phyloP scores from a whole-genome alignment of 2,797 vertebrate genomes.

The Lindbergichthys nudifrons region DNA sequence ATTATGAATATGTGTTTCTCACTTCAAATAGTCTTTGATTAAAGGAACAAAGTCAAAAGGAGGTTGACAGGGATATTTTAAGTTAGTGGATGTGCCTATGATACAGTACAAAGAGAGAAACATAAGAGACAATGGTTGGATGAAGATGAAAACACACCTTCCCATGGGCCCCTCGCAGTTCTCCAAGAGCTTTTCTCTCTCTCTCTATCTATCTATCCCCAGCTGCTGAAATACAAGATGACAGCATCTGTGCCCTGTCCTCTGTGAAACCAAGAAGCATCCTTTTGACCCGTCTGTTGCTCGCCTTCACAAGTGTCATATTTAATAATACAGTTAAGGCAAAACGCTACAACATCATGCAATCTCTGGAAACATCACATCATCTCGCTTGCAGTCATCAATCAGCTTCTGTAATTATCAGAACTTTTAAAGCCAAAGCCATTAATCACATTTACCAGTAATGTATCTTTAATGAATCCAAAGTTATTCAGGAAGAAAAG shows the following conservation, averaged over 20 bases:
- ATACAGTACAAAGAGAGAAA: slow-evolving; percentile 40
- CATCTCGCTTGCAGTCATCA: slow-evolving; percentile 45
- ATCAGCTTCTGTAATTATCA: slow-evolving; percentile 63
- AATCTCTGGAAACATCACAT: slow-evolving; percentile 41
- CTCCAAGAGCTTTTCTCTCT: slow-evolving; percentile 41
- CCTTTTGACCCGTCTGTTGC: slow-evolving; percentile 53
- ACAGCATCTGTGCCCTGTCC: slow-evolving; percentile 38
- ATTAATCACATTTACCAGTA: slow-evolving; percentile 52
- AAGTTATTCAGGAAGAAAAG: slow-evolving; percentile 43
- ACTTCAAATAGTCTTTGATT: not conserved
- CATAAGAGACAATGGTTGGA: slow-evolving; percentile 40
- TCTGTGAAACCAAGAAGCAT: slow-evolving; percentile 48
- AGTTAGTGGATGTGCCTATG: slow-evolving; percentile 31
- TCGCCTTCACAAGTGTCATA: slow-evolving; percentile 34
- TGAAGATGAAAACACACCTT: slow-evolving; percentile 49
- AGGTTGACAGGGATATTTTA: slow-evolving; percentile 31
- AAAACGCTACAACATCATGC: slow-evolving; percentile 35
- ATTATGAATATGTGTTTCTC: slow-evolving; percentile 2
- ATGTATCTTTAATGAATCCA: slow-evolving; percentile 54
- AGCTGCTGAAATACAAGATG: slow-evolving; percentile 32
- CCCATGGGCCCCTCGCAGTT: slow-evolving; percentile 19
- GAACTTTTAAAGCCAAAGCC: slow-evolving; percentile 62
- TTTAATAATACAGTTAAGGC: slow-evolving; percentile 51
- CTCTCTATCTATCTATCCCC: slow-evolving; percentile 36
- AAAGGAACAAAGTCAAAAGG: slow-evolving; percentile 26